Evolutionary conservation across 2,797 vertebrate genomes (phyloP), one percentile per base, ranked within the genome.

Genomic region (Pseudopleuronectes americanus): DNA sequence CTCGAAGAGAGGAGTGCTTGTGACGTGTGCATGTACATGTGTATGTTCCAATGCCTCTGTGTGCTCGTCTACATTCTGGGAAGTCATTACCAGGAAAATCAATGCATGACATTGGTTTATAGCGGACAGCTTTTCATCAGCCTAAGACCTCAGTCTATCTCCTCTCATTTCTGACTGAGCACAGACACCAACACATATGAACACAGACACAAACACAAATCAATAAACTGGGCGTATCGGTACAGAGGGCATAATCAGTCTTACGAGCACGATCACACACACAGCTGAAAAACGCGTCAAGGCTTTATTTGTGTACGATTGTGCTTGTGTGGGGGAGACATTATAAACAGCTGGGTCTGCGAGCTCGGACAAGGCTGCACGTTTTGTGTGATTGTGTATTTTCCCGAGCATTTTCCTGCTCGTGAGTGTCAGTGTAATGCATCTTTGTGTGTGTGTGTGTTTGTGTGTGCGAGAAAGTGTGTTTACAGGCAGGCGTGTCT

Each of bases 71-170:
- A 65, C 64, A 84, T 81, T 83, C 78, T 73, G 71, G 57, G 75
- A 91, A 88, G 85, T 89, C 84, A 90, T 90, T 90, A 87, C 68
- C 54, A 64, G 81, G 62, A 84, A 84, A 91, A 92, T 91, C 88
- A 85, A 90, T 91, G 81, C 65, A 77, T 71, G 76, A 73, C 88
- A 89, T 86, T 81, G 88, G 84, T 90, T 90, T 84, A 89, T 83
- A 84, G 79, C 59, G 63, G 74, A 77, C 47, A 59, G 84, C 76
- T 90, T 89, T 83, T 91, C 85, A 91, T 88, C 81, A 89, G 49
- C 82, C 73, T 57, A 69, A 87, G 76, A 89, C 84, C 86, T 88
- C 64, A 84, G 88, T 84, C 77, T 78, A 80, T 88, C 78, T 83
- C 73, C 66, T 77, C 73, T 80, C 33, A 73, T 80, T 84, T 81